Evolutionary conservation across 2,797 vertebrate genomes (phyloP).

Genomic region (Toxotes lorentzi): DNA sequence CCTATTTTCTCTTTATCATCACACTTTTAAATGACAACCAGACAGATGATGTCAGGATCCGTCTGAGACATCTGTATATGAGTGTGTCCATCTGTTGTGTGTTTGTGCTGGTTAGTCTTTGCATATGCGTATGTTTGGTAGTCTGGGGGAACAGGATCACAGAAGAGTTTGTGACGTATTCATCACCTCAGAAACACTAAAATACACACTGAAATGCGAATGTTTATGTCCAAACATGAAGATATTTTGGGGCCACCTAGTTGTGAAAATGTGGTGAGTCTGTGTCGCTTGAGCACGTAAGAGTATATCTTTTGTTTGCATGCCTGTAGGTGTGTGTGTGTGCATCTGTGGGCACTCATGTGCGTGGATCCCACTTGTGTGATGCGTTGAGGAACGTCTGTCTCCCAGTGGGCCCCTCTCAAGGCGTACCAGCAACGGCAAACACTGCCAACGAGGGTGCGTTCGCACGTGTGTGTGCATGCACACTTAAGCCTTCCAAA

Average conservation of each 20-base stretch:
- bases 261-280: slow-evolving; percentile 6
- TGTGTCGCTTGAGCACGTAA: background rate
- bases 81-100: slow-evolving; percentile 51
- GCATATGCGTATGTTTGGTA: slow-evolving; percentile 10
- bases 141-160: background rate
- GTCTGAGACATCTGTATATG: slow-evolving; percentile 32
- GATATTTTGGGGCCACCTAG: slow-evolving; percentile 37
- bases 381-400: slow-evolving; percentile 73
- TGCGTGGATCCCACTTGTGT: slow-evolving; percentile 52
- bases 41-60: slow-evolving; percentile 44
- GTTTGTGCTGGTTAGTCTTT: slow-evolving; percentile 13
- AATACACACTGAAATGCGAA: slow-evolving; percentile 30
- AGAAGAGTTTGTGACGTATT: slow-evolving; percentile 43
- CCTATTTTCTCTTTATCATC: slow-evolving; percentile 1
- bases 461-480: slow-evolving; percentile 57
- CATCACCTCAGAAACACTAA: slow-evolving; percentile 20
- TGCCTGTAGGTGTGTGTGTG: slow-evolving; percentile 19
- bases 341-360: slow-evolving; percentile 36
- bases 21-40: slow-evolving; percentile 24
- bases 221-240: slow-evolving; percentile 13
- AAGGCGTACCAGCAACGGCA: slow-evolving; percentile 51
- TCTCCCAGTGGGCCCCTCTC: slow-evolving; percentile 74
- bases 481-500: slow-evolving; percentile 82
- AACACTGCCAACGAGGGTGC: slow-evolving; percentile 59
- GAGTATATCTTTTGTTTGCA: slow-evolving; percentile 10